These are phyloP conservation scores for Anthophora plumipes DNA, from an alignment of 2,888 invertebrate species.

Conservation along the genomic window DNA sequence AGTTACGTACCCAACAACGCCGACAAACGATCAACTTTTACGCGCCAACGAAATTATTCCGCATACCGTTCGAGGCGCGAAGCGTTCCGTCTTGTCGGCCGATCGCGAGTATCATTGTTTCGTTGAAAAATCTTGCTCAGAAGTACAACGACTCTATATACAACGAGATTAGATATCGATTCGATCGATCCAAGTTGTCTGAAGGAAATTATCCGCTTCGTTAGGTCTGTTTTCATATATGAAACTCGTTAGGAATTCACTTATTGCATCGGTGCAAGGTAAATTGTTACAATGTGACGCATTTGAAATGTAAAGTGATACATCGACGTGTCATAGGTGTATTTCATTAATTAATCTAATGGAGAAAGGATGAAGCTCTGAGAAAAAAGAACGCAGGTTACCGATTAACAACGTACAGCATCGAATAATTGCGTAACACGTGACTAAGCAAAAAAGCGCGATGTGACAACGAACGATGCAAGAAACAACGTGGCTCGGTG, in stretches of 20 bases:
- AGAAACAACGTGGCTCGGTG: slow-evolving; percentile 20
- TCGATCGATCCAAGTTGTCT: slow-evolving; percentile 16
- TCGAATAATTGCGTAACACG: slow-evolving; percentile 9
- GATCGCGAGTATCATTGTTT: not conserved
- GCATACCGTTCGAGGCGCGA: not conserved
- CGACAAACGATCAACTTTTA: slow-evolving; percentile 40
- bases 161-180: not conserved
- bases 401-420: not conserved
- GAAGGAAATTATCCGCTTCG: slow-evolving; percentile 4
- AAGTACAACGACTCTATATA: no score
- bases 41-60: slow-evolving; percentile 27
- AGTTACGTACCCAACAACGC: not conserved
- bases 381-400: not conserved
- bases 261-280: not conserved
- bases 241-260: slow-evolving; percentile 13
- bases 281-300: slow-evolving; percentile 3
- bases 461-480: not conserved
- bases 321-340: not conserved
- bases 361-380: not conserved
- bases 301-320: not conserved
- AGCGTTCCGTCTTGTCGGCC: not conserved
- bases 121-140: not conserved
- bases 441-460: not conserved
- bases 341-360: slow-evolving; percentile 17
- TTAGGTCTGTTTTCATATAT: not conserved